Base-by-base conservation (phyloP, 2,113 vertebrate genomes). In the Puntigrus tetrazona region DNA sequence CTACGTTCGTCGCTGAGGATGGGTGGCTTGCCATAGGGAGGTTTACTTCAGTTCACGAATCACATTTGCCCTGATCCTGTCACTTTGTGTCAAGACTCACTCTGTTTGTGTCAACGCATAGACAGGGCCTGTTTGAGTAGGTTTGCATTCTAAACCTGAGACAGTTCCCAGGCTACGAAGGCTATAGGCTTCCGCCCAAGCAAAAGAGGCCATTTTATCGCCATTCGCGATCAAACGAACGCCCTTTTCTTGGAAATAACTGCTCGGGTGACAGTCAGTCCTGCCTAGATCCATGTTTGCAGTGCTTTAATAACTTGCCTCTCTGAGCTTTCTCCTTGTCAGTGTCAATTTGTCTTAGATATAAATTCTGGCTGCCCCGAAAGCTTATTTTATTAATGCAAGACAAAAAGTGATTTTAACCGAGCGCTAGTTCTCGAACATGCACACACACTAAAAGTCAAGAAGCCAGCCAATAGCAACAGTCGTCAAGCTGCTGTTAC, bases 401-500 rank as follows among this genome's bases (percentile, higher is more conserved):
- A 8, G 31, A 69, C 43, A 11, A 75, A 86, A 38, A 86, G 57
- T 80, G 86, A 86, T 55, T n/a, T 88, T 84, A 89, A 86, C 87
- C 81, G 31, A 84, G 27, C 72, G 25, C 43, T 20, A 20, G 85
- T 3, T 76, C 74, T 31, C 50, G 75, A 77, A 87, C 67, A 86
- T 61, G 55, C 86, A 52, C 80, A 89, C 86, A 91, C 20, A 52
- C 86, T 87, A 78, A 90, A 91, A 91, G 91, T 87, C 87, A 92
- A 86, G 81, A 92, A 91, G 92, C 90, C 87, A 91, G 91, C 85
- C 91, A 88, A 90, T 93, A 92, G 91, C 93, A 93, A 92, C 92
- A 86, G 93, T 90, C 91, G 91, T 93, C 90, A 90, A 92, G 92
- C 90, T 85, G 82, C 91, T 83, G 94, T 94, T 94, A 93, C 94